Conservation (phyloP, 2,888 invertebrate genomes). For the Willowsia nigromaculata region DNA sequence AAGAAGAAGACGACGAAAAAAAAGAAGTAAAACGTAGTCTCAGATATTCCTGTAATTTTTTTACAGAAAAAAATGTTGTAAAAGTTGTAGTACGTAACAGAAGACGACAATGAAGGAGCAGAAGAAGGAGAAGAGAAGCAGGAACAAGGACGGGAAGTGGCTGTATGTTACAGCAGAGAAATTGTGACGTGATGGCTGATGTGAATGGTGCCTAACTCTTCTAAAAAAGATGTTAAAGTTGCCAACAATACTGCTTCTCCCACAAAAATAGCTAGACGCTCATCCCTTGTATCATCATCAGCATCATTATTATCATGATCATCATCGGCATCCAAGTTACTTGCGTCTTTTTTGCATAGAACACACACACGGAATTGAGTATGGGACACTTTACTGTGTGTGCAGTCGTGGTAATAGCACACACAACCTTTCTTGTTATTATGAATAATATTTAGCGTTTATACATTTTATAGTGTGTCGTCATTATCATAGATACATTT, state of each 20-base stretch:
- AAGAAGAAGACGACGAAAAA: background rate
- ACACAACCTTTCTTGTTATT: background rate
- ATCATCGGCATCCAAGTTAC: background rate
- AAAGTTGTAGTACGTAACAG: background rate
- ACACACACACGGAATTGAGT: background rate
- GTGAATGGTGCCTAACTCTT: slow-evolving; percentile 50
- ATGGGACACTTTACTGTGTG: background rate
- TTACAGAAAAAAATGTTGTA: slow-evolving; percentile 6
- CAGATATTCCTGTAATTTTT: slow-evolving; percentile 46
- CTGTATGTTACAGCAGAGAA: slow-evolving; percentile 50
- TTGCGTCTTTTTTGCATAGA: background rate
- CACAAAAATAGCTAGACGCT: slow-evolving; percentile 18
- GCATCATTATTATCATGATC: slow-evolving; percentile 6
- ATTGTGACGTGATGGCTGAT: slow-evolving; percentile 58
- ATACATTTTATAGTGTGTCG: background rate
- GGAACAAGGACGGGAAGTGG: slow-evolving; percentile 30
- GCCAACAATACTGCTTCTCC: slow-evolving; percentile 37
- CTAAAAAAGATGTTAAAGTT: slow-evolving; percentile 44
- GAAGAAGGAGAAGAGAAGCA: background rate
- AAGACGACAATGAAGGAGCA: background rate
- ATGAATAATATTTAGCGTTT: background rate
- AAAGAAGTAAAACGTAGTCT: background rate
- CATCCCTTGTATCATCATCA: slow-evolving; percentile 35
- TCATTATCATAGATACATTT: slow-evolving; percentile 39
- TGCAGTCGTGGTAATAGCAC: background rate